These are phyloP conservation scores for Podarcis muralis DNA, from an alignment of 2,113 vertebrate genomes.

Conservation along the genomic window DNA sequence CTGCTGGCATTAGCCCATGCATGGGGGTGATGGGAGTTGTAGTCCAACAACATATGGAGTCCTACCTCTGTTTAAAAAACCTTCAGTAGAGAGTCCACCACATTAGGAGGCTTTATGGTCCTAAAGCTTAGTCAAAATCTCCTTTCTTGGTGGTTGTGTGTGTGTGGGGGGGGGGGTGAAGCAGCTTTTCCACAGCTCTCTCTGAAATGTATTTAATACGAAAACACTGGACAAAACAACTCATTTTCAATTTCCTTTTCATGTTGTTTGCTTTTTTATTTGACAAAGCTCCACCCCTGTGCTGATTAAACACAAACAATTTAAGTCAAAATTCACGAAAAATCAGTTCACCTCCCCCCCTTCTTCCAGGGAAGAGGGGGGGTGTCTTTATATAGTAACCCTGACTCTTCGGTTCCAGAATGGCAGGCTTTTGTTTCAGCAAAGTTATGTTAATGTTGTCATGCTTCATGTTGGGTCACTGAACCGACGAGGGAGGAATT, in stretches of 20 bases:
- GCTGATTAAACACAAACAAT: not conserved
- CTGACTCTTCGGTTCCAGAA: not conserved
- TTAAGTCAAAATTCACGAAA: not conserved
- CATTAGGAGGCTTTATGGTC: no score
- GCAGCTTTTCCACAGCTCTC: no score
- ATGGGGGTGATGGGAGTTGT: not conserved
- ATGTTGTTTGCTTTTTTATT: not conserved
- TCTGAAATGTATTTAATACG: no score
- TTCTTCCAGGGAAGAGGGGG: no score
- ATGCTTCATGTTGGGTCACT: constrained; percentile 44
- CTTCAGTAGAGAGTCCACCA: no score
- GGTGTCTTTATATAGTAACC: not conserved
- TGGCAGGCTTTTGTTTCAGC: constrained; percentile 43
- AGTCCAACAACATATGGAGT: not conserved
- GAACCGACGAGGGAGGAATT: constrained; percentile 57
- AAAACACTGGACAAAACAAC: no score
- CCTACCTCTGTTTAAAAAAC: no score
- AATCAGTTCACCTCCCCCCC: not conserved
- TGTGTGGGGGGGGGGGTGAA: no score
- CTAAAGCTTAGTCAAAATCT: no score
- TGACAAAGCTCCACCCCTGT: not conserved
- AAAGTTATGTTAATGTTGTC: constrained; percentile 49
- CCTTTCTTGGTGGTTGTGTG: no score
- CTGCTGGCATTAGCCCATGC: not conserved
- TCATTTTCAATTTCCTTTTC: no score